phyloP scores from a whole-genome alignment of 1,140 invertebrate genomes.

The Eueides isabella region DNA sequence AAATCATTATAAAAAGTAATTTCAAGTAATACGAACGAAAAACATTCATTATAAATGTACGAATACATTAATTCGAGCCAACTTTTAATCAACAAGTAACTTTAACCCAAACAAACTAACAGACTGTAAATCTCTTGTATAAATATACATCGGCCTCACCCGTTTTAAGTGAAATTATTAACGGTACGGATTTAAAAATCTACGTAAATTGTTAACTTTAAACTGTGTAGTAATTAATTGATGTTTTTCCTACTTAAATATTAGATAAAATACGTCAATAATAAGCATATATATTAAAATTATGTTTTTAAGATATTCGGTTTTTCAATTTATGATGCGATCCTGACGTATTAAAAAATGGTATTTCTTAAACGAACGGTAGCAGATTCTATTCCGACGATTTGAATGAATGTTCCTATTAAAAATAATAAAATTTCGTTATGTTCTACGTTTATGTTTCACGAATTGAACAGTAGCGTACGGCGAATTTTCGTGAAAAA shows the following conservation, averaged over 20 bases:
- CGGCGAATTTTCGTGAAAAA: neutral
- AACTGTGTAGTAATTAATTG: neutral
- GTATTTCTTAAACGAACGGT: no score
- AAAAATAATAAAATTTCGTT: neutral
- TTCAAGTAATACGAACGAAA: neutral
- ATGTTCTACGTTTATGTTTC: neutral
- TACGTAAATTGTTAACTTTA: neutral
- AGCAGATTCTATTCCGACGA: no score
- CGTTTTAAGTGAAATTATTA: neutral
- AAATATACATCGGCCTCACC: neutral
- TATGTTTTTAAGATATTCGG: no score
- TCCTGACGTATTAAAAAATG: no score
- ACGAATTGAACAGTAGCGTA: no score
- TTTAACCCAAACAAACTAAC: constrained; percentile 9
- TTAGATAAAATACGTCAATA: no score
- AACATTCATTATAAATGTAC: neutral
- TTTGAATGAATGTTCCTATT: neutral
- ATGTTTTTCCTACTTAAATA: no score
- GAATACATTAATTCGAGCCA: neutral
- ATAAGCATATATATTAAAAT: no score
- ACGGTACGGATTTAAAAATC: neutral
- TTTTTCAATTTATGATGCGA: no score
- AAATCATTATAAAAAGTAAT: no score
- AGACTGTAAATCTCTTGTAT: neutral
- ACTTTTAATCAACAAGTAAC: constrained; percentile 8